These are phyloP conservation scores for Macrostomum cliftonense DNA, from an alignment of 2,888 invertebrate genomes.

Conservation along the genomic window DNA sequence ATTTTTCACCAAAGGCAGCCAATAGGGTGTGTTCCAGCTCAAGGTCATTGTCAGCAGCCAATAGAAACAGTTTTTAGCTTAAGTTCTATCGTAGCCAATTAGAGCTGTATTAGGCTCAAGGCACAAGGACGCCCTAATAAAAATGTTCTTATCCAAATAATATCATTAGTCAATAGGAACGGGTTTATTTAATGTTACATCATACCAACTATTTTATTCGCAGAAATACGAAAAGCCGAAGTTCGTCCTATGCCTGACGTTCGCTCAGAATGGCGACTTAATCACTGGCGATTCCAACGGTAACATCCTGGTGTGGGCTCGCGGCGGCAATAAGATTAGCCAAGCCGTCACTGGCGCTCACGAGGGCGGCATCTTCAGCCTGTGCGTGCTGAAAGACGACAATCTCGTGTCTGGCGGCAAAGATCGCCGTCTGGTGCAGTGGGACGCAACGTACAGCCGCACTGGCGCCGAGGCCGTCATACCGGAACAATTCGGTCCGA, in stretches of 20 bases:
- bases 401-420: conserved; percentile 64
- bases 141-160: too few relatives aligned
- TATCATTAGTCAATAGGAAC: too few relatives aligned
- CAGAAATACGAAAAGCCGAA: conserved; percentile 67
- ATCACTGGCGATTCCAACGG: conserved; percentile 80
- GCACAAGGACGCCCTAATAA: too few relatives aligned
- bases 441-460: conserved; percentile 40
- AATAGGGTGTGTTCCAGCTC: too few relatives aligned
- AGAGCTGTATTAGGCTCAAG: too few relatives aligned
- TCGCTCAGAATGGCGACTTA: conserved; percentile 64
- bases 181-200: too few relatives aligned
- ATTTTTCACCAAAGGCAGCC: too few relatives aligned
- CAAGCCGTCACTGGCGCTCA: conserved; percentile 55
- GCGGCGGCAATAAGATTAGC: conserved; percentile 59
- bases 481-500: conserved; percentile 65
- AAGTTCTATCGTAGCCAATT: too few relatives aligned
- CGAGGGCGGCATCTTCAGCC: conserved; percentile 66
- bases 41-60: too few relatives aligned
- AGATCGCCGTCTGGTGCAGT: conserved; percentile 59
- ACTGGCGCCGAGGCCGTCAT: conserved; percentile 52
- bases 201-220: too few relatives aligned
- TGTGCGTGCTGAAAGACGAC: conserved; percentile 65
- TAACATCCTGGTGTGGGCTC: conserved; percentile 66
- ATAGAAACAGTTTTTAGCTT: too few relatives aligned
- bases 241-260: conserved; percentile 69